Evolutionary conservation across 1,140 invertebrate genomes (phyloP), one percentile per base, ranked within the genome.

Genomic region (Musca domestica): DNA sequence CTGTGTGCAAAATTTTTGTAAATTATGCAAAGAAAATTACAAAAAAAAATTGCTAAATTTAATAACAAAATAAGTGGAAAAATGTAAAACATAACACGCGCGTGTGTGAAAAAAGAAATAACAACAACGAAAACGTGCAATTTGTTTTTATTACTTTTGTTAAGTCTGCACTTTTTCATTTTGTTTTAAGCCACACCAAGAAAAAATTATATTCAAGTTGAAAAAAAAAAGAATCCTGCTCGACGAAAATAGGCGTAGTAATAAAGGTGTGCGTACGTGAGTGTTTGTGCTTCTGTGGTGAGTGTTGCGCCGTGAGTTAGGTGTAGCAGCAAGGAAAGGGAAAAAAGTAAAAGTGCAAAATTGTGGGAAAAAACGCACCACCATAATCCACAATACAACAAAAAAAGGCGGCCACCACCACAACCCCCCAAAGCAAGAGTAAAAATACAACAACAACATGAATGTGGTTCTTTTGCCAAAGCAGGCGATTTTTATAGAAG

Each of bases 201-300:
- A 5, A 41, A 41, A 9, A 41, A 41, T 9, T n/a, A n/a, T n/a
- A n/a, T 41, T 41, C 34, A 7, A 41, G 34, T 34, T 19, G 19
- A 15, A 27, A 58, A 58, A n/a, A 19, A 51, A 4, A 58, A 56
- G 1, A 25, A n/a, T 61, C 56, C 30, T 34, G 30, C 17, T 10
- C 9, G 56, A 15, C 5, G 27, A 61, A 61, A 30, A 34, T 34
- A 61, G 56, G 56, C 56, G 56, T 61, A 41, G 56, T 61, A 61
- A 17, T 61, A 61, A 41, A 41, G 34, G 10, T 5, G 34, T 41
- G 34, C 12, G 34, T 41, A n/a, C n/a, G 27, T 61, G 20, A 7
- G 48, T 51, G 12, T 51, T 19, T 51, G 48, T 51, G n/a, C n/a
- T n/a, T n/a, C n/a, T n/a, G 4, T 51, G n/a, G 48, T 51, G 17